These are phyloP conservation scores for Rhyacophila brunnea DNA, from an alignment of 1,140 invertebrate genomes.

Conservation along the genomic window DNA sequence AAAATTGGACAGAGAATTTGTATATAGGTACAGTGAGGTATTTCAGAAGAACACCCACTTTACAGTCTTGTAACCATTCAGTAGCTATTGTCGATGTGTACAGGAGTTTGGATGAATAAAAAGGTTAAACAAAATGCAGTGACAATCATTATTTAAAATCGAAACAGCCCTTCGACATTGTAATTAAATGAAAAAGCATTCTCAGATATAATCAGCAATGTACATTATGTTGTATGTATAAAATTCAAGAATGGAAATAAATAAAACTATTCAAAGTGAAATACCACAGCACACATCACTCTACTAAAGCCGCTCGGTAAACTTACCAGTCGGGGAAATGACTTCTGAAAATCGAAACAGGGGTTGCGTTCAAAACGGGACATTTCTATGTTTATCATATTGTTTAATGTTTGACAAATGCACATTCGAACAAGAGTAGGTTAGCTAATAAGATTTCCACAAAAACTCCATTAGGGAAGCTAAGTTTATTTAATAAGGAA, in stretches of 20 bases:
- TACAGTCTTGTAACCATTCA: too few species aligned
- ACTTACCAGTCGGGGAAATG: conserved; percentile 34
- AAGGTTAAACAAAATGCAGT: too few species aligned
- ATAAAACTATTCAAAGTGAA: not conserved
- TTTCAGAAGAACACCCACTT: too few species aligned
- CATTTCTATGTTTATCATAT: too few species aligned
- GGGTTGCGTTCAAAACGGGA: conserved; percentile 6
- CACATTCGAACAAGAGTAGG: not conserved
- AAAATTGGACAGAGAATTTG: too few species aligned
- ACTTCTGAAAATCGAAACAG: conserved; percentile 33
- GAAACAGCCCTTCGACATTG: not conserved
- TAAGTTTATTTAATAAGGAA: not conserved
- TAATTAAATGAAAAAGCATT: not conserved
- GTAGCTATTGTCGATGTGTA: too few species aligned
- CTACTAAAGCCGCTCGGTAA: conserved; percentile 26
- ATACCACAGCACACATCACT: conserved; percentile 4
- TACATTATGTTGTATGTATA: not conserved
- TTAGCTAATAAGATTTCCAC: too few species aligned
- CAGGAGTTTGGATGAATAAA: too few species aligned
- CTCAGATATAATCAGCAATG: too few species aligned
- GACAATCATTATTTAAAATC: not conserved
- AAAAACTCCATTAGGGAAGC: not conserved
- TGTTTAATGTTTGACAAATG: too few species aligned
- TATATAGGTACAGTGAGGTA: too few species aligned
- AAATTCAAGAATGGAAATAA: not conserved